A percentile compares a stretch with the other conserved stretches of the same genome.
phyloP scores from a whole-genome alignment of 2,797 vertebrate species.

The Tokudaia muenninki region DNA sequence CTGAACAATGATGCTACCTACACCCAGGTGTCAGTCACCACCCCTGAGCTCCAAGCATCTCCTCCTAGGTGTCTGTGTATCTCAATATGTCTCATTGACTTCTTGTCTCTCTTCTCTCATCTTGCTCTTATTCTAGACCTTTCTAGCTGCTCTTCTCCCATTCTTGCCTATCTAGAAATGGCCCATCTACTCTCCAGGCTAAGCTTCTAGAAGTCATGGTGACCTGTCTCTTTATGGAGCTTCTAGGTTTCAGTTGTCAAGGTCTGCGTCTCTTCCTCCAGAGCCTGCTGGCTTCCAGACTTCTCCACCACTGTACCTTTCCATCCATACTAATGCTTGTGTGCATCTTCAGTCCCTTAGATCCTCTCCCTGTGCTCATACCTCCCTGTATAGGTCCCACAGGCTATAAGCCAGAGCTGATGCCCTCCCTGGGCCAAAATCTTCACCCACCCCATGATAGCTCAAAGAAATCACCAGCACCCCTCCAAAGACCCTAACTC shows the following conservation, averaged over 20 bases:
- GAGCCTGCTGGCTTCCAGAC: background rate
- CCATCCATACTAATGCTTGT: background rate
- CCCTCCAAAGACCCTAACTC: background rate
- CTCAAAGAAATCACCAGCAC: background rate
- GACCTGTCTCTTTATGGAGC: background rate
- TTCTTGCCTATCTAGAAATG: background rate
- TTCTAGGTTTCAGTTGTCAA: background rate
- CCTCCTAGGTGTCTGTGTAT: background rate
- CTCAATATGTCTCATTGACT: background rate
- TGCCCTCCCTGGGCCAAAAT: background rate
- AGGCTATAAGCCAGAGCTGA: background rate
- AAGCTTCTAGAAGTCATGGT: background rate
- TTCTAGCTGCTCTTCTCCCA: background rate
- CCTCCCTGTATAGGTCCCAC: no score
- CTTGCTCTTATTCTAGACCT: background rate
- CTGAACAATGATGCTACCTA: no score
- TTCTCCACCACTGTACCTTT: background rate
- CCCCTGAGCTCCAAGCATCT: background rate
- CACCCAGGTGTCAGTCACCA: background rate
- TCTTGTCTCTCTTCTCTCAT: background rate
- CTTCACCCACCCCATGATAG: background rate
- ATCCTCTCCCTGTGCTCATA: no score
- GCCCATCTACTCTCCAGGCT: background rate
- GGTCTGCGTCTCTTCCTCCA: background rate
- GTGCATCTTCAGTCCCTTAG: background rate